Evolutionary conservation across 2,888 invertebrate genomes (phyloP), one percentile per base, ranked within the genome.

Genomic region (Prosapia bicincta): DNA sequence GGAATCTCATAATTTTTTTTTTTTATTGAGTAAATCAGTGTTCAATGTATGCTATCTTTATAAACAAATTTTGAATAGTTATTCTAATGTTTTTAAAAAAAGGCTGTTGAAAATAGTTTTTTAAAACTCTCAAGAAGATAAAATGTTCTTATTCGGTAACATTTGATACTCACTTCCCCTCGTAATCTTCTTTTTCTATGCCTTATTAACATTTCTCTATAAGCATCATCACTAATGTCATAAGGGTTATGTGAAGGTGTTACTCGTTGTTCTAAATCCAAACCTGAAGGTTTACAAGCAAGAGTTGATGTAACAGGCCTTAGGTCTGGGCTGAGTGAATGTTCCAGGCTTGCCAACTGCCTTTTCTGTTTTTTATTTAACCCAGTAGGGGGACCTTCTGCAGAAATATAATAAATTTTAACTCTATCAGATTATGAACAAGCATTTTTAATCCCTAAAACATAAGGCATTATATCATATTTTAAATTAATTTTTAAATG

Each of bases 141-240:
- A 30, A 30, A 30, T 30, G 30, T 30, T 30, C 30, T 38, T 38
- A 5, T 15, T 38, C 13, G 15, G 5, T 38, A 54, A 54, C 13
- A 20, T 20, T 20, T 2, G 5, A 54, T 20, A 76, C 85, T 84
- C 85, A 92, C 92, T 84, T 92, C 90, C 83, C 90, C 89, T 76
- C 90, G 90, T 65, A 90, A 85, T 84, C 93, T 90, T 79, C 93
- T 87, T 77, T 89, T 88, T 82, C 92, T 92, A 83, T 95, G 95
- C 68, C 89, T 88, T 32, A 88, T 84, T 25, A 96, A 83, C 84
- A 94, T 90, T 82, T 90, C 89, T 79, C 89, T 90, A 80, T 93
- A 90, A 75, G 89, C 88, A 74, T 92, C 91, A 80, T 93, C 89
- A 9, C 86, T 88, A 23, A 88, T 85, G 79, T 89, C 89, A 80